Conservation (phyloP, 1,140 invertebrate species). For the Anagrus nilaparvatae region DNA sequence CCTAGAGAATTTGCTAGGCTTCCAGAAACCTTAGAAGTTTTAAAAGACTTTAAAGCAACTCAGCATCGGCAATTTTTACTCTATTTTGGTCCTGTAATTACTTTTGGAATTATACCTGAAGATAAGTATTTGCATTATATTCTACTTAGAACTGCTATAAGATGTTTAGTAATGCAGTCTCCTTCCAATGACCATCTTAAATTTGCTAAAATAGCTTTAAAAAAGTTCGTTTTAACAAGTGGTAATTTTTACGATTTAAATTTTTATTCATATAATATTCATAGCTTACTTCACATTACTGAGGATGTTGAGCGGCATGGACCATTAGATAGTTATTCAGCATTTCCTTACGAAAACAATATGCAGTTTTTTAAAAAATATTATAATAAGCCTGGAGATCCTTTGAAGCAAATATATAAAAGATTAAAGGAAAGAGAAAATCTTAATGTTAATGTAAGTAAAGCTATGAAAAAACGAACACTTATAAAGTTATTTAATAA, state of each 20-base stretch:
- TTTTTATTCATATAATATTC: constrained; percentile 19
- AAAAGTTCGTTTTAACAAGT: constrained; percentile 13
- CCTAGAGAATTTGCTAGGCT: too few relatives aligned
- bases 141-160: background rate
- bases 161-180: background rate
- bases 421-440: background rate
- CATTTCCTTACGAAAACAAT: constrained; percentile 21
- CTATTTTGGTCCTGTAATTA: too few relatives aligned
- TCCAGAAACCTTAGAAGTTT: too few relatives aligned
- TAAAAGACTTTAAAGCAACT: constrained; percentile 4
- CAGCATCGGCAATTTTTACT: constrained; percentile 11
- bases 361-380: constrained; percentile 18
- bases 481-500: background rate
- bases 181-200: background rate
- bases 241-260: constrained; percentile 10
- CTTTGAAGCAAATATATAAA: constrained; percentile 1
- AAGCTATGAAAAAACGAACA: background rate
- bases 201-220: constrained; percentile 12
- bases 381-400: background rate
- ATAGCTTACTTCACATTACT: constrained; percentile 18
- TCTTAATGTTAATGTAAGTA: too few relatives aligned
- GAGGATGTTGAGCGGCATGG: constrained; percentile 19
- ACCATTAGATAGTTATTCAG: constrained; percentile 16
- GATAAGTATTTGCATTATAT: constrained; percentile 3
- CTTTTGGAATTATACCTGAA: constrained; percentile 12